Base-by-base conservation (phyloP, 2,888 invertebrate genomes). In the Xanthorhoe spadicearia region DNA sequence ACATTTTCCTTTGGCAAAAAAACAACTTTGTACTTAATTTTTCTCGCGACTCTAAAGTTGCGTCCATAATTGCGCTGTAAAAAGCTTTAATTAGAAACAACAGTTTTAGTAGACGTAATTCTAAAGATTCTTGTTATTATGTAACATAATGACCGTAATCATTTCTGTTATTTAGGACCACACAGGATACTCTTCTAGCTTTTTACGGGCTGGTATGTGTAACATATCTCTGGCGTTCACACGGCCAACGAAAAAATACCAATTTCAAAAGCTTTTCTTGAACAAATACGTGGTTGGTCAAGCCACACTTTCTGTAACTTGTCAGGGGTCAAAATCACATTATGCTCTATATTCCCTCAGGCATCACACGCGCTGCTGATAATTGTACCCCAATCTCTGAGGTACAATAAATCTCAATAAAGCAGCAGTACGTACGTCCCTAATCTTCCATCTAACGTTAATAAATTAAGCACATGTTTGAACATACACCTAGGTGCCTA, bases 341-440 rank as follows among this genome's bases (percentile, higher is more conserved):
- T 83, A 85, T 81, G 79, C 74, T 82, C 82, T 74, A 79, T 83
- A 90, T 88, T 88, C 89, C 89, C 89, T 74, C 68, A 83, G 83
- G 89, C 73, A 68, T 70, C 73, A 74, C 76, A 75, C 72, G 77
- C 80, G 76, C 81, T 83, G 79, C 79, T 83, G 79, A 83, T 86
- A 85, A 87, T 87, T 88, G 87, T 84, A 83, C 78, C 79, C 79
- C 73, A 73, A 77, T 81, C 88, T 86, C 86, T 68, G 69, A 82
- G 83, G 84, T 84, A 78, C 80, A 84, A 78, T 92, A 88, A 87
- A 90, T 92, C 90, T 88, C 85, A 87, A 91, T 92, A 87, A 89
- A 83, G 75, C 76, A 74, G 77, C 57, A 61, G 73, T 74, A 77
- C 76, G 68, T 74, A 78, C 78, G 75, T 77, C 81, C 73, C 68